Base-by-base conservation (phyloP, 2,888 invertebrate species). In the Fragum fragum region DNA sequence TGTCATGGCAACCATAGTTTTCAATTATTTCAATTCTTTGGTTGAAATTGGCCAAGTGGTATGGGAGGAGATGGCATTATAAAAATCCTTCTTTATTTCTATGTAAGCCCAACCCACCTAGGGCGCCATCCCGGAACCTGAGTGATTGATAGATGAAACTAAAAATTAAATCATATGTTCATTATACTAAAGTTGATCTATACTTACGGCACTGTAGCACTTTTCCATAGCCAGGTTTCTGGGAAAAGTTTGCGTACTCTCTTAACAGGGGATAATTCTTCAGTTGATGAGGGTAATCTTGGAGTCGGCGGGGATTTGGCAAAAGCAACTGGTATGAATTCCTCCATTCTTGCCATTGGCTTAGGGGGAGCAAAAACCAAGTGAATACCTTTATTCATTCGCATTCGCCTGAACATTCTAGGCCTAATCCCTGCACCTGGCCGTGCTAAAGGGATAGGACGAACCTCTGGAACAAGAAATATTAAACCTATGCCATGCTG, bases 201-300 rank as follows among this genome's bases (percentile, higher is more conserved):
- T 2, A 61, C 73, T 42, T 61, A 73, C 73, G 73, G 73, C 21
- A 96, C 95, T 82, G 96, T 95, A 88, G 95, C 94, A 92, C 95
- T 95, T 89, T 96, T 95, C 96, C 96, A 96, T 89, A 96, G 95
- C 96, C 97, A 97, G 74, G 96, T 97, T 95, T 97, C 97, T 69
- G 96, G 96, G 94, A 97, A 97, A 36, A 73, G 59, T 32, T 63
- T 61, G n/a, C 73, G 26, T 5, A 39, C 61, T 42, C 47, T 52
- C 32, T 66, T 57, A 16, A 70, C 70, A 26, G 70, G 76, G 16
- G 69, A 69, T 0, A 76, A 47, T 21, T 57, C 59, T 26, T 23
- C 9, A n/a, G 59, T 32, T 21, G 52, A 32, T 29, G 73, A 42
- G 1, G 59, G 59, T 7, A 42, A 6, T n/a, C 23, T 52, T 23